These are phyloP conservation scores for Grapholita molesta DNA, from an alignment of 1,140 invertebrate species.

Conservation along the genomic window DNA sequence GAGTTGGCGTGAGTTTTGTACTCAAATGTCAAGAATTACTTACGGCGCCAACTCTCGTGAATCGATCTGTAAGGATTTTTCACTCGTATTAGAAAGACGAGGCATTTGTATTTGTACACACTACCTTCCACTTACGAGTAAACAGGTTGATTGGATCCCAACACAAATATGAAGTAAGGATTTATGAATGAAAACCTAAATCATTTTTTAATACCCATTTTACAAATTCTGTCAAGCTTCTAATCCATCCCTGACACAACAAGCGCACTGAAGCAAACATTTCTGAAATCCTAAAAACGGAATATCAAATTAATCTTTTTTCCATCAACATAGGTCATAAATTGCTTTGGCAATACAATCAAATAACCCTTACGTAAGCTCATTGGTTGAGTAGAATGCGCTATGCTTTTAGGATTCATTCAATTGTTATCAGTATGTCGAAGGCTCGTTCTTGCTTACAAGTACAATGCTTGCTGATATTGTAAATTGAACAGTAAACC, in stretches of 20 bases:
- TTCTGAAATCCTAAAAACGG: not conserved
- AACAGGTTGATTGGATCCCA: too few relatives aligned
- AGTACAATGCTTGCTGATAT: not conserved
- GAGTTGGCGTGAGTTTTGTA: too few relatives aligned
- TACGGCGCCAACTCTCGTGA: too few relatives aligned
- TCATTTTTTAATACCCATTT: not conserved
- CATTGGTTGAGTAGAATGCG: slow-evolving; percentile 30
- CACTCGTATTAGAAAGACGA: too few relatives aligned
- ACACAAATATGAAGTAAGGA: too few relatives aligned
- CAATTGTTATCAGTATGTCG: not conserved
- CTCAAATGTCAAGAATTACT: too few relatives aligned
- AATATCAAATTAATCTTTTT: not conserved
- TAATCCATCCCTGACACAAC: not conserved
- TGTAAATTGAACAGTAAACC: not conserved
- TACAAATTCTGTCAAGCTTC: not conserved
- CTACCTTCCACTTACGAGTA: too few relatives aligned
- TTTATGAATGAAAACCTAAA: not conserved
- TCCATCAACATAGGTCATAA: not conserved
- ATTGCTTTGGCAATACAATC: slow-evolving; percentile 17
- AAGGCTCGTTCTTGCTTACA: not conserved
- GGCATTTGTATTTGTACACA: too few relatives aligned
- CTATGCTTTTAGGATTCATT: slow-evolving; percentile 10
- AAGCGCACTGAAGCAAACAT: not conserved
- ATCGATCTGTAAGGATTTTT: too few relatives aligned
- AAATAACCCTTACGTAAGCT: slow-evolving; percentile 45